Percentiles rank a stretch among this genome's conserved stretches.
These are phyloP conservation scores for Beroe ovata DNA, from an alignment of 37 sponge, comb jelly and placozoan genomes.

Conservation along the genomic window DNA sequence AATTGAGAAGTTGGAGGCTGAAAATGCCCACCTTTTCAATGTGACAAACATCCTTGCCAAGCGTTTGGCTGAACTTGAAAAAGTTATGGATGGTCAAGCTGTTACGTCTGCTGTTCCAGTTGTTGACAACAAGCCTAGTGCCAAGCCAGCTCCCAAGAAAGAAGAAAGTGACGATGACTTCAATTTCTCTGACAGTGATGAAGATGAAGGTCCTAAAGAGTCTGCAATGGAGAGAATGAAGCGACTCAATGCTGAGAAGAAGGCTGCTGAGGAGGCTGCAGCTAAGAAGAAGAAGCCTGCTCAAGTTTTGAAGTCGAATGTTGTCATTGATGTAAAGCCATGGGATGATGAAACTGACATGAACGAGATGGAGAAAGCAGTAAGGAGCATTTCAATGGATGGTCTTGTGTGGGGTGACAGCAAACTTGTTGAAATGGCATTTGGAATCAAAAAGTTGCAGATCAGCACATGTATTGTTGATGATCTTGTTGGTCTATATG, in stretches of 20 bases:
- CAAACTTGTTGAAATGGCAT: conserved; percentile 84
- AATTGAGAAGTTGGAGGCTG: conserved; percentile 61
- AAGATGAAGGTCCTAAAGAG: conserved; percentile 18
- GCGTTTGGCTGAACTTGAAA: conserved; percentile 58
- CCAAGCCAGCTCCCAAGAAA: conserved; percentile 24
- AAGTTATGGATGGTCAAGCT: conserved; percentile 5
- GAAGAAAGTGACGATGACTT: conserved; percentile 69
- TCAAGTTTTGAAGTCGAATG: conserved; percentile 38
- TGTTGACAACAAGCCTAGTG: conserved; percentile 8
- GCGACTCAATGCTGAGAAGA: conserved; percentile 26
- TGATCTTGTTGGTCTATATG: conserved; percentile 84
- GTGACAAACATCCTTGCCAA: conserved; percentile 65
- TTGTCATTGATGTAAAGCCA: conserved; percentile 69
- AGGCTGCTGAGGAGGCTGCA: conserved; percentile 60
- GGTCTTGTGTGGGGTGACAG: conserved; percentile 67
- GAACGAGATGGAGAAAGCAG: conserved; percentile 64
- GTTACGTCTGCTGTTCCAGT: not conserved
- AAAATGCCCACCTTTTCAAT: conserved; percentile 64
- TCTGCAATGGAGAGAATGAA: conserved; percentile 51
- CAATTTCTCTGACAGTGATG: conserved; percentile 21
- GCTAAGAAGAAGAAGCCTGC: conserved; percentile 45
- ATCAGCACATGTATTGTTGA: conserved; percentile 88
- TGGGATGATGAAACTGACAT: conserved; percentile 69
- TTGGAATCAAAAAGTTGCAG: conserved; percentile 92
- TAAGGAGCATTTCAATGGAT: conserved; percentile 61